Evolutionary conservation across 2,888 invertebrate genomes (phyloP).

Genomic region (Parochlus steinenii): DNA sequence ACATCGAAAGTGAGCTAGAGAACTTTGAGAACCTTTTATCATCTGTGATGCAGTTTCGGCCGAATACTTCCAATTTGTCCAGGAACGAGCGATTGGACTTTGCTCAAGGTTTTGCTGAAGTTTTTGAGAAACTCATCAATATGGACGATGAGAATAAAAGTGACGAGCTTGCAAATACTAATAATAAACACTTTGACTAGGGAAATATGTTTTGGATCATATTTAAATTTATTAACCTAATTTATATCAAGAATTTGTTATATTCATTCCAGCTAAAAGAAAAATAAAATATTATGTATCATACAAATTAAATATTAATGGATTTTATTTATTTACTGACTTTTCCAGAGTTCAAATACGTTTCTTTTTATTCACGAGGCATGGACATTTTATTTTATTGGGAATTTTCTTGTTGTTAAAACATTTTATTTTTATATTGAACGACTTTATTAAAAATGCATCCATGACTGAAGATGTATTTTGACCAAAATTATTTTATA

Average conservation of each 20-base stretch:
- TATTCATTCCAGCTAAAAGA: background rate
- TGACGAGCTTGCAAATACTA: background rate
- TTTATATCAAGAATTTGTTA: too few species aligned
- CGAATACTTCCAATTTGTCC: conserved; percentile 17
- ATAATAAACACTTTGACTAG: background rate
- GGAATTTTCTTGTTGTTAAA: too few species aligned
- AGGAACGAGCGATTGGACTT: conserved; percentile 18
- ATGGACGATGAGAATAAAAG: background rate
- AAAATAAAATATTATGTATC: background rate
- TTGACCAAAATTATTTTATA: too few species aligned
- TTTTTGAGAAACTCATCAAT: conserved; percentile 18
- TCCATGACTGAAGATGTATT: too few species aligned
- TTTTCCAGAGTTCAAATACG: too few species aligned
- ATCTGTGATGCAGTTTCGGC: conserved; percentile 18
- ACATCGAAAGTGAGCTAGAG: conserved; percentile 16
- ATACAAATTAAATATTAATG: background rate
- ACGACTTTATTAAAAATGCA: background rate
- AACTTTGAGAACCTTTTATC: conserved; percentile 18
- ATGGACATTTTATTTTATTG: background rate
- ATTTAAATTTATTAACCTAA: too few species aligned
- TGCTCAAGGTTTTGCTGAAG: conserved; percentile 18
- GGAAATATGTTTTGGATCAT: too few species aligned
- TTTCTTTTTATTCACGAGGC: too few species aligned
- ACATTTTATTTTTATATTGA: too few species aligned
- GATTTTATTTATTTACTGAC: too few species aligned